These are phyloP conservation scores for Latrodectus geometricus DNA, from an alignment of 1,140 invertebrate genomes.

Conservation along the genomic window DNA sequence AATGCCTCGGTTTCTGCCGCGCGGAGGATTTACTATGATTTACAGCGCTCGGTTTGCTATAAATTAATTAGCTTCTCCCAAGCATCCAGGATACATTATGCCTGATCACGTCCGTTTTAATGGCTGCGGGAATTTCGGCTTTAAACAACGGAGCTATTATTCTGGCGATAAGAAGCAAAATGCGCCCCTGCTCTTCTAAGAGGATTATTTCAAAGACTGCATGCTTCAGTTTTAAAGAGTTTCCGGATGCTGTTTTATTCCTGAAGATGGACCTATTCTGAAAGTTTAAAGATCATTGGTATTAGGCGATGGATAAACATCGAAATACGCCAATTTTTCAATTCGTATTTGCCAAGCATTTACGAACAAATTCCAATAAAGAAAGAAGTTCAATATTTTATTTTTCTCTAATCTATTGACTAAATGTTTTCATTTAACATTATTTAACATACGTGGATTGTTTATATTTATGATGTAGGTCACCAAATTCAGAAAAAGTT, in stretches of 20 bases:
- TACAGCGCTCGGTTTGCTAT: constrained; percentile 51
- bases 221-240: not conserved
- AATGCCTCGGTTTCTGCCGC: constrained; percentile 44
- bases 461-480: too few species aligned
- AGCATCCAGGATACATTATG: constrained; percentile 40
- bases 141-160: constrained; percentile 45
- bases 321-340: too few species aligned
- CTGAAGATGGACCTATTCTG: too few species aligned
- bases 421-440: too few species aligned
- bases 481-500: too few species aligned
- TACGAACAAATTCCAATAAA: too few species aligned
- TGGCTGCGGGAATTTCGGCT: constrained; percentile 23
- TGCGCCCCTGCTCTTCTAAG: not conserved
- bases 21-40: constrained; percentile 53
- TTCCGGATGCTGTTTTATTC: not conserved
- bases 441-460: too few species aligned
- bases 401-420: too few species aligned
- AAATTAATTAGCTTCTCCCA: constrained; percentile 54
- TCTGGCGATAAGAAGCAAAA: constrained; percentile 54
- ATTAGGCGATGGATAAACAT: too few species aligned
- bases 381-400: too few species aligned
- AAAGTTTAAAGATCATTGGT: too few species aligned
- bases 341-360: too few species aligned
- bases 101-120: constrained; percentile 55
- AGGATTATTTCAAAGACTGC: constrained; percentile 32